phyloP scores from a whole-genome alignment of 2,888 invertebrate species.

The Agrotis segetum region DNA sequence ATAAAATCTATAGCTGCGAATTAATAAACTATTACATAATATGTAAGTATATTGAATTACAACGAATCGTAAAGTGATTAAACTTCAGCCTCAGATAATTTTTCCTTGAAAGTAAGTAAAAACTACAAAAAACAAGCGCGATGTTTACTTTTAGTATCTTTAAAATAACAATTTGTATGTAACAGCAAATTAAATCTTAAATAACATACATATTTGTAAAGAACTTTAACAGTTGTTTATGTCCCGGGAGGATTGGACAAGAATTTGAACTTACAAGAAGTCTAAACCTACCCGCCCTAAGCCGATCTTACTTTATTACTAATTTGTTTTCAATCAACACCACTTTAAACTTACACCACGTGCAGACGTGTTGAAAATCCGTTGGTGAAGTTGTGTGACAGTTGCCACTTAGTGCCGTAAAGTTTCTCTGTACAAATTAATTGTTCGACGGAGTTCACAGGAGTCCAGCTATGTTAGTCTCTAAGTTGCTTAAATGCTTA shows the following conservation, averaged over 20 bases:
- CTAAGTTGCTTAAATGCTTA: too few species aligned
- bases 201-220: neutral
- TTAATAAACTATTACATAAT: neutral
- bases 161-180: neutral
- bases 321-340: slow-evolving; percentile 13
- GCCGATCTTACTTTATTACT: neutral
- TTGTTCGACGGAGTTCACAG: slow-evolving; percentile 14
- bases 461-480: neutral
- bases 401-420: slow-evolving; percentile 1
- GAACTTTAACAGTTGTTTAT: slow-evolving; percentile 1
- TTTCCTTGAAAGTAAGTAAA: neutral
- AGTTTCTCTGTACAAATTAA: slow-evolving; percentile 6
- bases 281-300: neutral
- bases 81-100: neutral
- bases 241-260: neutral
- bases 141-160: neutral
- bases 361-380: neutral
- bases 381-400: slow-evolving; percentile 2
- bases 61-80: neutral
- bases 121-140: neutral
- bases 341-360: neutral
- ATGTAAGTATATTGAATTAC: neutral
- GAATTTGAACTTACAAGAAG: neutral
- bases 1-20: neutral
- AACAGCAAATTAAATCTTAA: neutral